phyloP scores from a whole-genome alignment of 2,888 invertebrate species.

The Hirtodrosophila confusa region DNA sequence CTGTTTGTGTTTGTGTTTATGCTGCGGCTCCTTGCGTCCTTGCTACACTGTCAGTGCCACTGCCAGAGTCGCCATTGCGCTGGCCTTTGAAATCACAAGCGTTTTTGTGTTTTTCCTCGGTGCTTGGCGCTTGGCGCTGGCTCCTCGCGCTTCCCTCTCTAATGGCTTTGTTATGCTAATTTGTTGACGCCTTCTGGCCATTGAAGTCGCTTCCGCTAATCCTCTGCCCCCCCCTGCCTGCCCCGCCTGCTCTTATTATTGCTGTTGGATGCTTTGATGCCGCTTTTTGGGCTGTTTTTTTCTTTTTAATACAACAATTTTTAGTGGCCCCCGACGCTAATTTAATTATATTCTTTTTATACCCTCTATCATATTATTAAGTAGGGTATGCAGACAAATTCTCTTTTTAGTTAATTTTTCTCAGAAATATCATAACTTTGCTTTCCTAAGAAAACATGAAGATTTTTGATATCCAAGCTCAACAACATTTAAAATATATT shows the following conservation, averaged over 20 bases:
- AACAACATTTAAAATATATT: too few species aligned
- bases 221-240: constrained; percentile 3
- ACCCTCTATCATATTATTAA: background rate
- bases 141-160: constrained; percentile 31
- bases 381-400: background rate
- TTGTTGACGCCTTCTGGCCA: constrained; percentile 71
- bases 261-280: constrained; percentile 44
- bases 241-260: constrained; percentile 24
- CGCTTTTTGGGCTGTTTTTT: constrained; percentile 34
- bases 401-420: too few species aligned
- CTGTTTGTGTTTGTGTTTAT: constrained; percentile 24
- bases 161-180: constrained; percentile 78
- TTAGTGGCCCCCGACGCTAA: constrained; percentile 43
- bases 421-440: too few species aligned
- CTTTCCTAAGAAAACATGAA: too few species aligned
- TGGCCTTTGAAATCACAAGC: constrained; percentile 70
- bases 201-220: constrained; percentile 39
- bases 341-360: constrained; percentile 59
- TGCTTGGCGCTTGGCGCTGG: constrained; percentile 9
- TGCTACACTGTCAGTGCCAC: constrained; percentile 56
- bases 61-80: constrained; percentile 17
- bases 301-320: constrained; percentile 49
- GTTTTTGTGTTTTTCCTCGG: constrained; percentile 16
- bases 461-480: too few species aligned
- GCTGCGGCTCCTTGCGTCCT: constrained; percentile 18